These are phyloP conservation scores for Eilema caniola DNA, from an alignment of 2,888 invertebrate genomes.

Conservation along the genomic window DNA sequence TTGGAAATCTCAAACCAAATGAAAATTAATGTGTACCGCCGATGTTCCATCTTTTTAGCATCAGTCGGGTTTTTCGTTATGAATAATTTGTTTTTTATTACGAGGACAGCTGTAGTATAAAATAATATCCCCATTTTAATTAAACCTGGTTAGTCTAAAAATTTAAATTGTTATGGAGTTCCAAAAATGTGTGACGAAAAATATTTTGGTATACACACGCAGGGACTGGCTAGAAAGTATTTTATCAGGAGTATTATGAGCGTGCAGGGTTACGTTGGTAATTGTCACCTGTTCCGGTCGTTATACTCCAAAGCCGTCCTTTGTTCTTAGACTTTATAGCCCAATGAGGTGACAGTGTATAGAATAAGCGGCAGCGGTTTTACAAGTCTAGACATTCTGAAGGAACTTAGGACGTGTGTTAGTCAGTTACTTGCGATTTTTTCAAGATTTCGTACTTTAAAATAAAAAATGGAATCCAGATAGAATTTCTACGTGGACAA, in stretches of 20 bases:
- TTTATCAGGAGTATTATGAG: conserved; percentile 40
- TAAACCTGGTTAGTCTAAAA: conserved; percentile 18
- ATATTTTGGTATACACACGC: conserved; percentile 25
- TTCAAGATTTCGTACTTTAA: too few species aligned
- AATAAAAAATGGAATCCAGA: too few species aligned
- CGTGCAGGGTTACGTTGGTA: conserved; percentile 45
- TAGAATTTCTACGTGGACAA: too few species aligned
- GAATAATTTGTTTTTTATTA: too few species aligned
- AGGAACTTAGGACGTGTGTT: neutral
- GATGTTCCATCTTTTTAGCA: too few species aligned
- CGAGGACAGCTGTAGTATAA: neutral
- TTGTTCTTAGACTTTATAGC: conserved; percentile 50
- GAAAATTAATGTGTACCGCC: too few species aligned
- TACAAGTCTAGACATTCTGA: neutral
- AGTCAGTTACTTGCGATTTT: neutral
- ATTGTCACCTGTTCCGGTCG: conserved; percentile 50
- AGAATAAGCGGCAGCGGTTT: conserved; percentile 27
- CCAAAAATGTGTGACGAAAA: conserved; percentile 26
- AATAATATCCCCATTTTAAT: conserved; percentile 7
- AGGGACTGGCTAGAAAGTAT: conserved; percentile 21
- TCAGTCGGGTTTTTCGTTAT: too few species aligned
- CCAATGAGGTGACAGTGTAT: conserved; percentile 17
- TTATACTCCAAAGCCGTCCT: conserved; percentile 38
- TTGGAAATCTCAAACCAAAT: too few species aligned
- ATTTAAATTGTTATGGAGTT: conserved; percentile 18